phyloP scores from a whole-genome alignment of 92 coral and sea anemone genomes.

The Scolanthus callimorphus region DNA sequence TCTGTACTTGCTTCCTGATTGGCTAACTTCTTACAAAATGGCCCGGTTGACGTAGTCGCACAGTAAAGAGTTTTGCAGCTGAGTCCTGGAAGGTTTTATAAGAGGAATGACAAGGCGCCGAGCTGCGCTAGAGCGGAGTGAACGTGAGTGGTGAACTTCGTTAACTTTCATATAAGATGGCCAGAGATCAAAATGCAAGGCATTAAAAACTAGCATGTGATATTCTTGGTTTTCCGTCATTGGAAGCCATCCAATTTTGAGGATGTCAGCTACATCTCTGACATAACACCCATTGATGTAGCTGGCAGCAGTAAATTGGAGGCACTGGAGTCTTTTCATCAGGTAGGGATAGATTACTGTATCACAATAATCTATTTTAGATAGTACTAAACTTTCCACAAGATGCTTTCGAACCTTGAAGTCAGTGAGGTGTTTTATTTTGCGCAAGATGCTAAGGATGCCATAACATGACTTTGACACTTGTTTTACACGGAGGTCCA shows the following conservation, averaged over 20 bases:
- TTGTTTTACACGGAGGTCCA: neutral
- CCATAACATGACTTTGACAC: neutral
- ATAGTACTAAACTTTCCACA: neutral
- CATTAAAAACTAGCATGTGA: neutral
- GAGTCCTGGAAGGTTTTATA: neutral
- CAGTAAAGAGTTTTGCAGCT: neutral
- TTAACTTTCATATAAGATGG: neutral
- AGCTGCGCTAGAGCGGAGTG: neutral
- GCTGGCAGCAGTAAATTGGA: neutral
- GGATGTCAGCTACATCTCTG: no score
- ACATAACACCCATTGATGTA: no score
- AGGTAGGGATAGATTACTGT: neutral
- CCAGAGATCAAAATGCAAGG: neutral
- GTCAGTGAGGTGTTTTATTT: neutral
- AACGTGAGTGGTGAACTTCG: neutral
- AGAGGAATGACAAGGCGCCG: neutral
- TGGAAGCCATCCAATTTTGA: neutral
- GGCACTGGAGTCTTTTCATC: neutral
- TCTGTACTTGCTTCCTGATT: no score
- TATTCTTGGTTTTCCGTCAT: neutral
- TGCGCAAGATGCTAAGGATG: neutral
- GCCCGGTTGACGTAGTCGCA: no score
- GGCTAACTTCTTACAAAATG: no score
- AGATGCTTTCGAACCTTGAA: neutral
- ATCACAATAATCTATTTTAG: neutral